Conservation (phyloP, 2,113 vertebrate genomes). For the Petaurus breviceps region DNA sequence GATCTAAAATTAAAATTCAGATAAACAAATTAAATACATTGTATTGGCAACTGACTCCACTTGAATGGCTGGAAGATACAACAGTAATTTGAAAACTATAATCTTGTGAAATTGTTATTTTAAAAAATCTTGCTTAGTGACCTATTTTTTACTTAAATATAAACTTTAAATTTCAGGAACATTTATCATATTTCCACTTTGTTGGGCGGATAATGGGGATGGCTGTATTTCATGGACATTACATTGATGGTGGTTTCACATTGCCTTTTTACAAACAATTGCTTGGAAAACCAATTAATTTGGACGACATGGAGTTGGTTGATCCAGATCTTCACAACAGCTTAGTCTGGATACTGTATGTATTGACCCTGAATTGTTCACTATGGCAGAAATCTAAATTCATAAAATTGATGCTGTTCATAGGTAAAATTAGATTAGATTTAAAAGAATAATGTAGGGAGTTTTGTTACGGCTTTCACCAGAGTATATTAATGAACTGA, state of each 20-base stretch:
- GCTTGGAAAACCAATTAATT: constrained; percentile 97
- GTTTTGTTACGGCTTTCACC: constrained; percentile 16
- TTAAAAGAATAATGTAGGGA: constrained; percentile 38
- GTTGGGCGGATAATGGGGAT: constrained; percentile 99
- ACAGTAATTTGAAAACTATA: constrained; percentile 9
- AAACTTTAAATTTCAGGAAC: constrained; percentile 88
- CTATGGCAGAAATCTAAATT: constrained; percentile 39
- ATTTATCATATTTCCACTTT: constrained; percentile 98
- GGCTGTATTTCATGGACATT: constrained; percentile 99
- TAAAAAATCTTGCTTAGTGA: constrained; percentile 37
- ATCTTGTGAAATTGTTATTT: constrained; percentile 52
- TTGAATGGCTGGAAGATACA: constrained; percentile 24
- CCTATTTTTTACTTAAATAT: constrained; percentile 25
- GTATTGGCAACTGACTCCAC: constrained; percentile 3
- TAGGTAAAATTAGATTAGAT: neutral
- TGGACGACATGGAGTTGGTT: constrained; percentile 99
- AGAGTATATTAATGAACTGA: neutral
- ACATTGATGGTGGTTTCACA: constrained; percentile 98
- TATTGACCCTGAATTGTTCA: constrained; percentile 68
- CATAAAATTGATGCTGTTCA: constrained; percentile 49
- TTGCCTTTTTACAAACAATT: constrained; percentile 98
- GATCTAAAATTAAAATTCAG: neutral
- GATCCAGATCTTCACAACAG: constrained; percentile 99
- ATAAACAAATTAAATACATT: neutral
- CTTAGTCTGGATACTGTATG: constrained; percentile 99